Base-by-base conservation (phyloP, 1,140 invertebrate species). In the Calliopsis andreniformis region DNA sequence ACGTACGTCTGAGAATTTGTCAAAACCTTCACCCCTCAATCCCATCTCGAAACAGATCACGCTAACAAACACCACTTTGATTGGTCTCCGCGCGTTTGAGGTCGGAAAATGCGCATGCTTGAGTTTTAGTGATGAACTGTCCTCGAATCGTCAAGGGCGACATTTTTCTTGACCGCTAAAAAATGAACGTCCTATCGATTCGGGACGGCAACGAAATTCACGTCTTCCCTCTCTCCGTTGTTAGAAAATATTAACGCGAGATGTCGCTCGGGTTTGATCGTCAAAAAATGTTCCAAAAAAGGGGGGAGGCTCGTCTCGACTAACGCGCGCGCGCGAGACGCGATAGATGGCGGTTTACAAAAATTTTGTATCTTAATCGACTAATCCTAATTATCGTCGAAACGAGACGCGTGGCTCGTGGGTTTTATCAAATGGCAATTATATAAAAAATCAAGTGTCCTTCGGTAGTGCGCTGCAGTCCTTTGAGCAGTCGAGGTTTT, bases 131-230 rank as follows among this genome's bases (percentile, higher is more conserved):
- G 7, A 0, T 10, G 6, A n/a, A 8, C 10, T 16, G 20, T 53
- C 32, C 12, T 35, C 35, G 56, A 61, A 75, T 30, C 20, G 32
- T 67, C 53, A 82, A 79, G 76, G 59, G 67, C 78, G 68, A 79
- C 71, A 63, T 81, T 87, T 81, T 79, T 55, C 30, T 73, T 78
- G 81, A 86, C 84, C 83, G 78, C 83, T 64, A 66, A 75, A 71
- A 88, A 85, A 88, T 77, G 76, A 71, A 53, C 58, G 58, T 58
- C 61, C 73, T 59, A 47, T 70, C 45, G 45, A 79, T 67, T 69
- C 76, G 42, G 12, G 32, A 55, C 45, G 59, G 1, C n/a, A 55
- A 69, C 10, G 28, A 55, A 62, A 69, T 5, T 35, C 23, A 0
- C 51, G 7, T 56, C 23, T 25, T 14, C 18, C 43, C 3, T 23